Conservation (phyloP, 2,113 vertebrate genomes). For the Calcarius ornatus region DNA sequence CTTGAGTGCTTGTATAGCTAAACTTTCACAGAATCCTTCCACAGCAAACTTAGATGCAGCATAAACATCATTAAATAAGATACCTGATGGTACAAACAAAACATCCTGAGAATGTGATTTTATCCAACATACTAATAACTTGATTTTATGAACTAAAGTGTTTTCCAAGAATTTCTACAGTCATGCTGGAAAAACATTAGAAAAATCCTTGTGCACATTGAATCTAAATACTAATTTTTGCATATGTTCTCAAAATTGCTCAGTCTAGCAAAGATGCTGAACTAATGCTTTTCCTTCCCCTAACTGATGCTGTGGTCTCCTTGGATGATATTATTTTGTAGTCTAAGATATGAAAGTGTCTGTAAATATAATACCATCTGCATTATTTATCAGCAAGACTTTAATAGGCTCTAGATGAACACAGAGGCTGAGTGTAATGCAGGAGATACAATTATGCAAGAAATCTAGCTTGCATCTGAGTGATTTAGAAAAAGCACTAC, state of each 20-base stretch:
- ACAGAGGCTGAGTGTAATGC: background rate
- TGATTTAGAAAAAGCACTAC: background rate
- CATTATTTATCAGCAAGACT: slow-evolving; percentile 12
- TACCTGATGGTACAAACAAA: slow-evolving; percentile 69
- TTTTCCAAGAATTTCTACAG: background rate
- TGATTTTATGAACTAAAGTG: background rate
- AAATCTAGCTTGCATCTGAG: background rate
- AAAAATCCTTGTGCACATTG: background rate
- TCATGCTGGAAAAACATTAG: background rate
- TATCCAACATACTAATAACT: background rate
- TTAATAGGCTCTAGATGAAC: background rate
- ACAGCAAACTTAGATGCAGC: slow-evolving; percentile 87
- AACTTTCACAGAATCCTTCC: slow-evolving; percentile 88
- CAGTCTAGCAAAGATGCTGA: background rate
- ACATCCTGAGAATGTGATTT: background rate
- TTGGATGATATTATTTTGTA: background rate
- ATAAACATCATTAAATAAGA: slow-evolving; percentile 88
- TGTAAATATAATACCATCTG: background rate
- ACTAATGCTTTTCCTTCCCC: background rate
- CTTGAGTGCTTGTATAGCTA: slow-evolving; percentile 84
- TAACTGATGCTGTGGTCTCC: background rate
- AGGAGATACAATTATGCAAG: background rate
- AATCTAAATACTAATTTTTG: background rate
- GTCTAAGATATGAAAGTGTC: background rate
- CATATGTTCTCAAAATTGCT: background rate